A percentile compares a stretch with the other conserved stretches of the same genome.
phyloP scores from a whole-genome alignment of 2,888 invertebrate species.

The Escarpia spicata region DNA sequence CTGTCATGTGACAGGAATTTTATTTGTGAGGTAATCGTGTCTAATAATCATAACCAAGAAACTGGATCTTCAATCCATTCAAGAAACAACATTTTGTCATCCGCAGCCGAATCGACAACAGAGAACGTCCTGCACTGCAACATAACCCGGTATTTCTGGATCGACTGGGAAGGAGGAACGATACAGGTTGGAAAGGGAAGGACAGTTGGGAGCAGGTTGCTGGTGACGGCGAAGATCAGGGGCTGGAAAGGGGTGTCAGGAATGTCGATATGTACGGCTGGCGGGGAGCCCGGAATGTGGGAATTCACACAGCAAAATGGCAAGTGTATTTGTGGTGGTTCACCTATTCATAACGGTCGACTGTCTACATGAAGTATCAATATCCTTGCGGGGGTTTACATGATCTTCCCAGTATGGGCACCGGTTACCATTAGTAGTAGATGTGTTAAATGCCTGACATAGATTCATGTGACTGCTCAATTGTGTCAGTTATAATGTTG shows the following conservation, averaged over 20 bases:
- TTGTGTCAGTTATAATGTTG: not conserved
- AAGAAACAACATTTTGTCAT: not conserved
- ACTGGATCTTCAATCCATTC: not conserved
- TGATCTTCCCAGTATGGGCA: not conserved
- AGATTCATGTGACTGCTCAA: not conserved
- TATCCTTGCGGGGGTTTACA: not conserved
- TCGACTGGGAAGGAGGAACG: not conserved
- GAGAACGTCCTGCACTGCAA: not conserved
- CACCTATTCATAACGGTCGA: not conserved
- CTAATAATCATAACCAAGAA: not conserved
- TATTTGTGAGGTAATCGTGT: too few relatives aligned
- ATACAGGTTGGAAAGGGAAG: not conserved
- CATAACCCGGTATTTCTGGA: not conserved
- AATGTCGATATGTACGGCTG: not conserved
- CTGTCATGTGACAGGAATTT: too few relatives aligned
- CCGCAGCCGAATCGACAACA: not conserved
- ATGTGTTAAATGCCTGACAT: not conserved
- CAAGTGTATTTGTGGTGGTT: not conserved
- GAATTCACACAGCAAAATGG: not conserved
- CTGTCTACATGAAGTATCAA: not conserved
- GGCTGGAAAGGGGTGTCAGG: conserved; percentile 5
- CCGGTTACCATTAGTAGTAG: not conserved
- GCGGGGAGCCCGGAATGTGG: not conserved
- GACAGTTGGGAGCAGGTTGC: not conserved
- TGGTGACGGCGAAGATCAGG: not conserved